Conservation (phyloP, 2,797 vertebrate genomes). For the Staurois parvus region DNA sequence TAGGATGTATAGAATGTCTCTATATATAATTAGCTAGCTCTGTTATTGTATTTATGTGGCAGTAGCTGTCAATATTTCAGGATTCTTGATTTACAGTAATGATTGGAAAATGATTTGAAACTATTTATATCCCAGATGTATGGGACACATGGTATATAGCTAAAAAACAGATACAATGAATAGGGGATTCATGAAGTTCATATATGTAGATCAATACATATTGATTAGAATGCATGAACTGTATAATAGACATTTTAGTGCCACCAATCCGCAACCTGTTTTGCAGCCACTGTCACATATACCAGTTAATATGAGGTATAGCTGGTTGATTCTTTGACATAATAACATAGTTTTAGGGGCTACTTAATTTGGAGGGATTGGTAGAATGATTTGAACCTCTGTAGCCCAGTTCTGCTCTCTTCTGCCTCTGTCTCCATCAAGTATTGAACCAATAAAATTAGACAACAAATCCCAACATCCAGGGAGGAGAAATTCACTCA, state of each 20-base stretch:
- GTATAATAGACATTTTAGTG: conserved; percentile 27
- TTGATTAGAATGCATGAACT: conserved; percentile 30
- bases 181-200: conserved; percentile 23
- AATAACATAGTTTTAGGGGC: no score
- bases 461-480: no score
- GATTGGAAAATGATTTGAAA: conserved; percentile 33
- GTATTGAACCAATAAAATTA: no score
- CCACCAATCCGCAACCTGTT: not conserved
- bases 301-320: no score
- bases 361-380: no score
- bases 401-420: no score
- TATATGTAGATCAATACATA: conserved; percentile 47
- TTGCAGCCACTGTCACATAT: not conserved
- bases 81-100: not conserved
- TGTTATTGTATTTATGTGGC: conserved; percentile 15
- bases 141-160: conserved; percentile 34
- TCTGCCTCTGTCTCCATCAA: no score
- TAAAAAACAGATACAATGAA: conserved; percentile 28
- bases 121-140: conserved; percentile 48
- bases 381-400: no score
- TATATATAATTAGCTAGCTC: conserved; percentile 12
- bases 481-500: no score
- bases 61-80: conserved; percentile 17
- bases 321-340: no score
- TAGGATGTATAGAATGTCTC: conserved; percentile 5